These are phyloP conservation scores for Okapia johnstoni DNA, from an alignment of 2,113 vertebrate genomes.

Conservation along the genomic window DNA sequence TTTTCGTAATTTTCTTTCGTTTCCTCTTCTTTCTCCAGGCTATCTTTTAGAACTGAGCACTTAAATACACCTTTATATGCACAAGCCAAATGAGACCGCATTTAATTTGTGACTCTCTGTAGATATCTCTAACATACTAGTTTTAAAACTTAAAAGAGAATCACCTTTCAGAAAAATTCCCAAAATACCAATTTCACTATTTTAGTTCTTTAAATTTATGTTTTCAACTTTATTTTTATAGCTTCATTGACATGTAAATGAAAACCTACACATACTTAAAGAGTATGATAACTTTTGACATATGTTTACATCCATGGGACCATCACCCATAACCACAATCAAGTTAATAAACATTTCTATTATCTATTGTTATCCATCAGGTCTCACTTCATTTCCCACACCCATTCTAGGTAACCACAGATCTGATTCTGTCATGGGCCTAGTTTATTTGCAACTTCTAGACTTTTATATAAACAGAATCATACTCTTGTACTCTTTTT, in stretches of 20 bases:
- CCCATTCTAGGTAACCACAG: background rate
- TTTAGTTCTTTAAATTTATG: background rate
- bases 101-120: background rate
- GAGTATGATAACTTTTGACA: background rate
- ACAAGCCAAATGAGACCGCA: background rate
- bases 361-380: background rate
- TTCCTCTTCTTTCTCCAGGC: background rate
- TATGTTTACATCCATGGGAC: background rate
- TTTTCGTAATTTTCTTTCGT: background rate
- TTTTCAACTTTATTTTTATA: slow-evolving; percentile 5
- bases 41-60: background rate
- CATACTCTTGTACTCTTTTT: background rate
- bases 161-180: background rate
- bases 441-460: background rate
- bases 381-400: background rate
- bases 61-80: background rate
- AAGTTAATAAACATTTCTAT: background rate
- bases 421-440: background rate
- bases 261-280: background rate
- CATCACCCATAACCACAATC: background rate
- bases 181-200: background rate
- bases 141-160: background rate
- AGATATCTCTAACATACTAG: background rate
- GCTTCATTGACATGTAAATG: background rate
- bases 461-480: background rate